Evolutionary conservation across 1,140 invertebrate genomes (phyloP).

Genomic region (Brachionus rotundiformis): DNA sequence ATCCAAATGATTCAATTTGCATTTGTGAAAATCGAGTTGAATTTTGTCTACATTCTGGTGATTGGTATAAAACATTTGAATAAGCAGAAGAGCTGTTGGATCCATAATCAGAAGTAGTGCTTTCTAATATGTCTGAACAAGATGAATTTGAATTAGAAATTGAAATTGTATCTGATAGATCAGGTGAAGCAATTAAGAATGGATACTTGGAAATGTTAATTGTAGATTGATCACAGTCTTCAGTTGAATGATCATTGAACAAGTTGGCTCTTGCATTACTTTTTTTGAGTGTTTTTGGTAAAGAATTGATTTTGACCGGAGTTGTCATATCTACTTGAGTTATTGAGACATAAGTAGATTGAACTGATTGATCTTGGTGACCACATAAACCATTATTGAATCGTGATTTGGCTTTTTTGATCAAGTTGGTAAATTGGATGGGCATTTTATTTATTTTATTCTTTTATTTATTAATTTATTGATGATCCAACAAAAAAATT

Average conservation of each 20-base stretch:
- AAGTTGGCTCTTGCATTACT: background rate
- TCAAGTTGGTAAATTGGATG: background rate
- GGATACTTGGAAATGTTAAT: background rate
- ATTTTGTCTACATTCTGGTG: background rate
- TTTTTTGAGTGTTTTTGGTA: conserved; percentile 16
- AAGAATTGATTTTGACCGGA: background rate
- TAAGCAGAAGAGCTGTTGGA: background rate
- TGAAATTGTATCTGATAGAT: background rate
- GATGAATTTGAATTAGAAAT: background rate
- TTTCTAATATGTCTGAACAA: background rate
- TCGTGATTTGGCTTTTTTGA: conserved; percentile 19
- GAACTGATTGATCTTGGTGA: background rate
- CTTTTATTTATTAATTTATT: background rate
- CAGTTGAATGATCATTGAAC: background rate
- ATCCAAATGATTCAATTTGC: background rate
- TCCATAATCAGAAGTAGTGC: background rate
- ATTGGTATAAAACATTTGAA: conserved; percentile 12
- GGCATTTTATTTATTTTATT: background rate
- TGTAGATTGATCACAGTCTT: background rate
- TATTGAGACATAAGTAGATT: background rate
- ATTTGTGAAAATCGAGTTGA: conserved; percentile 14
- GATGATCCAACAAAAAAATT: too few relatives aligned
- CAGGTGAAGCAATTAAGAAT: background rate
- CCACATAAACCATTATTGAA: background rate
- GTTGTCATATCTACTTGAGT: background rate